These are phyloP conservation scores for Anhinga rufa DNA, from an alignment of 2,113 vertebrate species.

Conservation along the genomic window DNA sequence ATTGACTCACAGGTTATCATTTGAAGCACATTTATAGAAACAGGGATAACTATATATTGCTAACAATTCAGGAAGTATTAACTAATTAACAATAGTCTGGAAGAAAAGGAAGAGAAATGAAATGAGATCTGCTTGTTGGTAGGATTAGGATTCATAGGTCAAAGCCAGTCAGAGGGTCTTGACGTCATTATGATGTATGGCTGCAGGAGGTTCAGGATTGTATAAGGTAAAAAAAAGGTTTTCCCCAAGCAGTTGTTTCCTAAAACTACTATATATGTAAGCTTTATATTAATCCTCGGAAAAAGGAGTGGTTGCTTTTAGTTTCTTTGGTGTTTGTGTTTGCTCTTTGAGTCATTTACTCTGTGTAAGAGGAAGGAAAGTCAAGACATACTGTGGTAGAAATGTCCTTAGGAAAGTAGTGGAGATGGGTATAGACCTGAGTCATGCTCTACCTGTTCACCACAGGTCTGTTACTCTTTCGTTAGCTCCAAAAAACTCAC, in stretches of 20 bases:
- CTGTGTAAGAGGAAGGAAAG: neutral
- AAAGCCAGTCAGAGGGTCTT: neutral
- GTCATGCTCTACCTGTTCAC: neutral
- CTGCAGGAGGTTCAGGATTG: neutral
- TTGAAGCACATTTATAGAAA: neutral
- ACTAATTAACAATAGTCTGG: neutral
- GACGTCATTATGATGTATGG: neutral
- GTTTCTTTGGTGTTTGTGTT: neutral
- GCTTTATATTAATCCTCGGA: neutral
- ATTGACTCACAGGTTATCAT: neutral
- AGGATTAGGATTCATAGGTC: neutral
- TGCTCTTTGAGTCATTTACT: neutral
- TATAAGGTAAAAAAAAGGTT: neutral
- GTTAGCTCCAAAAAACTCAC: neutral
- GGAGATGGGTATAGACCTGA: neutral
- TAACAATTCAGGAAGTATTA: neutral
- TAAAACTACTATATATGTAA: neutral
- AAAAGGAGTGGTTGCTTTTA: neutral
- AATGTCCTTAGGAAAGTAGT: neutral
- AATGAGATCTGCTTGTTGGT: neutral
- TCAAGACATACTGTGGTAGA: neutral
- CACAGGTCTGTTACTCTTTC: neutral
- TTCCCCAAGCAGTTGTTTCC: neutral
- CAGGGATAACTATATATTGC: neutral
- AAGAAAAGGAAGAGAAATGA: neutral